Percentiles rank a stretch among this genome's conserved stretches.
phyloP scores from a whole-genome alignment of 2,888 invertebrate genomes.

The Caenorhabditis sinica region DNA sequence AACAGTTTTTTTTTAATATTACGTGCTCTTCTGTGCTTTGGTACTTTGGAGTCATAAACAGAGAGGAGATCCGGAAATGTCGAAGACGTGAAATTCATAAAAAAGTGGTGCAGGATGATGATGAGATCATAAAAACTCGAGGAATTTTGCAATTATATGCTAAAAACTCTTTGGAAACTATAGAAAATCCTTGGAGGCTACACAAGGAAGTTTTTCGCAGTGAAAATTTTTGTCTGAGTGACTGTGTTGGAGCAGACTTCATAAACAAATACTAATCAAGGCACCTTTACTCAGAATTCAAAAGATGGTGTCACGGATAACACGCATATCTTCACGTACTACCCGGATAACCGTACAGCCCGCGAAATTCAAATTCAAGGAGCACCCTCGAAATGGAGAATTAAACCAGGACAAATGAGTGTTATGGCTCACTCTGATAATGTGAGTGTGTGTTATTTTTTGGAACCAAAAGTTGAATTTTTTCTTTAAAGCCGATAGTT shows the following conservation, averaged over 20 bases:
- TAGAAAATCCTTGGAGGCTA: not conserved
- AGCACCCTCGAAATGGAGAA: not conserved
- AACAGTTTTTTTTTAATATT: no score
- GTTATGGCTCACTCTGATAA: not conserved
- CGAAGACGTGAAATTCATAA: slow-evolving; percentile 4
- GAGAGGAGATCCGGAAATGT: slow-evolving; percentile 14
- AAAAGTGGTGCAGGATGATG: not conserved
- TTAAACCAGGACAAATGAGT: slow-evolving; percentile 43
- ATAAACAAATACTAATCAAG: not conserved
- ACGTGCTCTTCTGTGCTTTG: no score
- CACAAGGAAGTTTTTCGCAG: not conserved
- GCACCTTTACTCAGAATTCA: slow-evolving; percentile 45
- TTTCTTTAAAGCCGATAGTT: no score
- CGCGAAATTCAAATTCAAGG: slow-evolving; percentile 35
- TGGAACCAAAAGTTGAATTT: no score
- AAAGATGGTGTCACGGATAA: not conserved
- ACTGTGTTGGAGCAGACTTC: no score
- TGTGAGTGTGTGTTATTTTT: no score
- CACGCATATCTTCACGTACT: slow-evolving; percentile 58
- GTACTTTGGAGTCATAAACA: no score
- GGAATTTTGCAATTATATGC: not conserved
- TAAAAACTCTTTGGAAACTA: no score
- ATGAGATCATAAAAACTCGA: not conserved
- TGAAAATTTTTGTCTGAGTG: no score
- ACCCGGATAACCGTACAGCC: slow-evolving; percentile 60